These are phyloP conservation scores for Euleptes europaea DNA, from an alignment of 2,113 vertebrate species.

Conservation along the genomic window DNA sequence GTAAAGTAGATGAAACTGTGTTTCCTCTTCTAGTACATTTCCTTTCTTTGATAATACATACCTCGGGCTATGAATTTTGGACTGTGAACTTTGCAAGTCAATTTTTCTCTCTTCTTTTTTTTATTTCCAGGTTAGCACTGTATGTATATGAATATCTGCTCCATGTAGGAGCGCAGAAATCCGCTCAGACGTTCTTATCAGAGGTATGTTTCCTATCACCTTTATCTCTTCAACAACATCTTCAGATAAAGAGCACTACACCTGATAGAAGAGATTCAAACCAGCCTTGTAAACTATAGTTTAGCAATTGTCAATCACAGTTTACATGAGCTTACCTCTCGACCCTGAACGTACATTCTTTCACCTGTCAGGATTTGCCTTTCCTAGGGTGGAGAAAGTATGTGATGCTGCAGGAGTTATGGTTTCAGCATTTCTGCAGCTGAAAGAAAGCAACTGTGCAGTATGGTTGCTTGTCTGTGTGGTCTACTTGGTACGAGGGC, in stretches of 20 bases:
- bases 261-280: background rate
- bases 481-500: background rate
- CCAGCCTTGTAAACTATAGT: background rate
- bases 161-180: slow-evolving; percentile 99
- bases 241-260: background rate
- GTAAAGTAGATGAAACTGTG: slow-evolving; percentile 36
- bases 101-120: slow-evolving; percentile 48
- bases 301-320: background rate
- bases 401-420: background rate
- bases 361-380: background rate
- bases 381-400: background rate
- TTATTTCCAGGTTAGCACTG: slow-evolving; percentile 90
- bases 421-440: background rate
- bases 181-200: slow-evolving; percentile 97
- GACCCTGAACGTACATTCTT: background rate
- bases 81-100: slow-evolving; percentile 25
- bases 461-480: background rate
- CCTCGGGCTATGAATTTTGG: background rate
- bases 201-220: slow-evolving; percentile 85
- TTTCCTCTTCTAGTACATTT: background rate
- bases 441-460: background rate
- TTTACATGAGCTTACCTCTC: background rate
- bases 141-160: slow-evolving; percentile 99
- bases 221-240: background rate
- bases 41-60: slow-evolving; percentile 10